These are phyloP conservation scores for Chrysina gloriosa DNA, from an alignment of 2,888 invertebrate species.

Conservation along the genomic window DNA sequence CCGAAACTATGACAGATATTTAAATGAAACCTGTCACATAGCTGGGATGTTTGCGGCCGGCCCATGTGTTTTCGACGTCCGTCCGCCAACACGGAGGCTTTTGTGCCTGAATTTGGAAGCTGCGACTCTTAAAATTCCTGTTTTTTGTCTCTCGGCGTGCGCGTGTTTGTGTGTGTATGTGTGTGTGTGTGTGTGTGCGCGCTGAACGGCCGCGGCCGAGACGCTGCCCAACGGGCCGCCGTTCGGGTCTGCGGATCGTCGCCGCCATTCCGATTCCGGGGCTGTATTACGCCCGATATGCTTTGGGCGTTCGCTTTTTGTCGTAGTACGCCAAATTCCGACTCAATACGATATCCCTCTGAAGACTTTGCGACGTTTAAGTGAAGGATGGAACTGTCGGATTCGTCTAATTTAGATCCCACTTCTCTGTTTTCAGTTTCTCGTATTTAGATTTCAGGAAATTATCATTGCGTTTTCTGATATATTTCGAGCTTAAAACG, in stretches of 20 bases:
- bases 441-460: no score
- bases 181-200: conserved; percentile 36
- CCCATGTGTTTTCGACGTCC: conserved; percentile 51
- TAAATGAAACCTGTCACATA: conserved; percentile 58
- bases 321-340: no score
- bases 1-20: conserved; percentile 52
- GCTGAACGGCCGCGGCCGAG: conserved; percentile 38
- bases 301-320: no score
- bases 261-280: no score
- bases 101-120: conserved; percentile 53
- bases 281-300: no score
- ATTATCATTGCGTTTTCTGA: no score
- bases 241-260: background rate
- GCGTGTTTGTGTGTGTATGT: conserved; percentile 31
- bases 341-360: no score
- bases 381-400: no score
- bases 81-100: conserved; percentile 46
- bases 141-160: conserved; percentile 48
- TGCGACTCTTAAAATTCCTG: conserved; percentile 53
- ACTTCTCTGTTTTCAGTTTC: no score
- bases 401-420: no score
- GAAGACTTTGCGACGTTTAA: no score
- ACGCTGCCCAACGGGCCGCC: background rate
- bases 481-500: no score
- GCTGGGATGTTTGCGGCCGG: conserved; percentile 54